A percentile compares a stretch with the other conserved stretches of the same genome.
Conservation (phyloP, 2,113 vertebrate species). For the Cochlearius cochlearius region DNA sequence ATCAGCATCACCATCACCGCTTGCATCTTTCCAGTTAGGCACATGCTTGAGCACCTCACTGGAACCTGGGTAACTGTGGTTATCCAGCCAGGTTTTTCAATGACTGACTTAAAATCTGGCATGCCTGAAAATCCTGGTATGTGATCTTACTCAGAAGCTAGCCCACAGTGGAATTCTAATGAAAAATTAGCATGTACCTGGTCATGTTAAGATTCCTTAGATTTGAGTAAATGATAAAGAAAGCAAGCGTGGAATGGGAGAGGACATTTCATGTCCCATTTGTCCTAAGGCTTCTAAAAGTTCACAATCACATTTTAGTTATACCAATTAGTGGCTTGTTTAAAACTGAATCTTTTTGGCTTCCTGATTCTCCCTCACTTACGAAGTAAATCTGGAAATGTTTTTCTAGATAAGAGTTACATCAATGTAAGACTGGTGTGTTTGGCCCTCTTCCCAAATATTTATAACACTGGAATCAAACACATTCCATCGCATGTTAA, state of each 20-base stretch:
- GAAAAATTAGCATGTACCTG: neutral
- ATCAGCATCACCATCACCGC: rapidly evolving
- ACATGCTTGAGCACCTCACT: neutral
- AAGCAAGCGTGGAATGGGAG: neutral
- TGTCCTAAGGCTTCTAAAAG: neutral
- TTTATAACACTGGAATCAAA: neutral
- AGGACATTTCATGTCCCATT: neutral
- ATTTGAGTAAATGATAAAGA: neutral
- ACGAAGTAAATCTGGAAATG: neutral
- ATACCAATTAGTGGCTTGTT: neutral
- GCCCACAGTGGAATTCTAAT: neutral
- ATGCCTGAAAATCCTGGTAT: neutral
- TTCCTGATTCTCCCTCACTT: neutral
- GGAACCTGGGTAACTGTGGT: neutral
- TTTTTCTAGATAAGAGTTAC: neutral
- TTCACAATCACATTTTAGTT: neutral
- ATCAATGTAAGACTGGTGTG: neutral
- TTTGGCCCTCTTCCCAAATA: neutral
- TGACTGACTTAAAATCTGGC: neutral
- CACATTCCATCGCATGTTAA: neutral
- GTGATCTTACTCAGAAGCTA: neutral
- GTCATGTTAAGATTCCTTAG: neutral
- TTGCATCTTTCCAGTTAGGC: neutral
- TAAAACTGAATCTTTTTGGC: neutral
- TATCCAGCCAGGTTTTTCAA: neutral